Percentiles rank a stretch among this genome's conserved stretches.
These are phyloP conservation scores for Stigmatopora argus DNA, from an alignment of 2,113 vertebrate species.

Conservation along the genomic window DNA sequence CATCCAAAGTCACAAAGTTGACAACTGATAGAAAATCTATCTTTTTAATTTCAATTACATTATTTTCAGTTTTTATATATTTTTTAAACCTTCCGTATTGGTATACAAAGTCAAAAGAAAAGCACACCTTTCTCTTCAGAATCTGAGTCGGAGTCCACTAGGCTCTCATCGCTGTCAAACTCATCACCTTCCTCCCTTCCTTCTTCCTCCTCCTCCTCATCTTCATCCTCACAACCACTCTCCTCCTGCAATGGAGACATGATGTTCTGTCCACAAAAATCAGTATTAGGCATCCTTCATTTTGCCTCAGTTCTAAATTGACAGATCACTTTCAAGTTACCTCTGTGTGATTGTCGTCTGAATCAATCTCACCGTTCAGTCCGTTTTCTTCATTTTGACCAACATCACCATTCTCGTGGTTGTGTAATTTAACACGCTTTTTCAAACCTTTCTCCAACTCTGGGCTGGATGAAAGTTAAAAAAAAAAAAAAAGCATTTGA, in stretches of 20 bases:
- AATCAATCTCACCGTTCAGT: slow-evolving; percentile 76
- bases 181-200: slow-evolving; percentile 76
- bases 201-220: slow-evolving; percentile 81
- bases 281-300: slow-evolving; percentile 2
- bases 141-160: slow-evolving; percentile 90
- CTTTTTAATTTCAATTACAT: too few relatives aligned
- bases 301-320: background rate
- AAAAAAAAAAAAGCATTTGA: background rate
- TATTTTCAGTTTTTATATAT: too few relatives aligned
- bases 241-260: slow-evolving; percentile 82
- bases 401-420: slow-evolving; percentile 76
- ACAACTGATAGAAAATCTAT: too few relatives aligned
- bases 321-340: slow-evolving; percentile 27
- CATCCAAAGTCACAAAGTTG: too few relatives aligned
- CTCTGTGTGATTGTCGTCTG: slow-evolving; percentile 80
- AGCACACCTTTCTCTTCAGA: slow-evolving; percentile 86
- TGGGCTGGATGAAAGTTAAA: slow-evolving; percentile 65
- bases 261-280: slow-evolving; percentile 52
- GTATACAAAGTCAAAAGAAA: background rate
- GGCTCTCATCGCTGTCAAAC: slow-evolving; percentile 90
- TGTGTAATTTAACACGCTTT: slow-evolving; percentile 81
- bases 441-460: slow-evolving; percentile 85
- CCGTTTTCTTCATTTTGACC: slow-evolving; percentile 72
- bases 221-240: slow-evolving; percentile 90
- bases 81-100: too few relatives aligned